Conservation (phyloP, 2,888 invertebrate genomes). For the Eristalinus sepulchralis region DNA sequence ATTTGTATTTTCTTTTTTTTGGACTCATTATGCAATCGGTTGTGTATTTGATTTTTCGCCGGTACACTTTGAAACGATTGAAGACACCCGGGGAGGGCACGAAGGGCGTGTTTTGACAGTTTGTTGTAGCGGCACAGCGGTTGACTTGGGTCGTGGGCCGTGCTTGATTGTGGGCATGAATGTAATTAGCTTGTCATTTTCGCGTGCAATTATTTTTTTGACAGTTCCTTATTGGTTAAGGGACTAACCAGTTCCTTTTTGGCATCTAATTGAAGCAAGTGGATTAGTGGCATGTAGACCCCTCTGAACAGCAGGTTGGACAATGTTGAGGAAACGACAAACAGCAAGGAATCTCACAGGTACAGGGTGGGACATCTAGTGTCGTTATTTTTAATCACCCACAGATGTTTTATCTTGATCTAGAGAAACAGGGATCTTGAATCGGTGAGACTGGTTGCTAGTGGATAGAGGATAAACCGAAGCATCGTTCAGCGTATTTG, state of each 20-base stretch:
- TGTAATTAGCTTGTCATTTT: not conserved
- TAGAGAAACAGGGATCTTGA: no score
- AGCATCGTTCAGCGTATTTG: constrained; percentile 64
- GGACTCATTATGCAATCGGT: constrained; percentile 47
- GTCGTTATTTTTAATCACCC: no score
- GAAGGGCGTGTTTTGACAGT: constrained; percentile 30
- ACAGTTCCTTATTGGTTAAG: not conserved
- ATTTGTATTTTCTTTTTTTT: constrained; percentile 16
- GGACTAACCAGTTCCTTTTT: not conserved
- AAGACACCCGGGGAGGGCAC: constrained; percentile 8
- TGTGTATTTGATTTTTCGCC: not conserved
- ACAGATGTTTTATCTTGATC: no score
- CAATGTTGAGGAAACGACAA: not conserved
- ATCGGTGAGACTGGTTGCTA: no score
- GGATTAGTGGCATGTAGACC: not conserved
- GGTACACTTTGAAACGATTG: not conserved
- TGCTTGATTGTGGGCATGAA: not conserved
- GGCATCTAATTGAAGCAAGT: not conserved
- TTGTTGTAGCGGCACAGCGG: not conserved
- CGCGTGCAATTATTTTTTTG: not conserved
- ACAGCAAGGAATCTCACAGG: no score
- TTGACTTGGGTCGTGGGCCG: not conserved
- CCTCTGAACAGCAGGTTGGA: not conserved
- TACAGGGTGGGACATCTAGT: no score
- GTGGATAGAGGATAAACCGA: constrained; percentile 71